Base-by-base conservation (phyloP, 2,888 invertebrate genomes). In the Philopedon plagiatum region DNA sequence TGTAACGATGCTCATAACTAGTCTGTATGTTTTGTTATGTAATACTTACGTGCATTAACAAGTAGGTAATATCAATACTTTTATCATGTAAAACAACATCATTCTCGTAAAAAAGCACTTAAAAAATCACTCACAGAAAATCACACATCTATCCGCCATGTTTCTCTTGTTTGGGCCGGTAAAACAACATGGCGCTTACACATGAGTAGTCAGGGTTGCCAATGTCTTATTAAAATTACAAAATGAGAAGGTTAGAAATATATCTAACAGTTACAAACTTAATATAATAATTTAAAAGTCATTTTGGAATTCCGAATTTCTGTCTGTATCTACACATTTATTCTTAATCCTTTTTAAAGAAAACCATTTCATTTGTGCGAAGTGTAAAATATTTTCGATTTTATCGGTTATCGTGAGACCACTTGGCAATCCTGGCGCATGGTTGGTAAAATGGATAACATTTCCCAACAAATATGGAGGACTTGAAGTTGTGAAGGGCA, bases 161-260 rank as follows among this genome's bases (percentile, higher is more conserved):
- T 63, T 64, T 57, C 60, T 56, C 66, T 54, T 66, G 65, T 69
- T 63, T 56, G 19, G 32, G 67, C 73, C 68, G 58, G 73, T 73
- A 67, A 60, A 73, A 73, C 73, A 73, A 72, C 18, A 67, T 72
- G 72, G 72, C 72, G 72, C 44, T 34, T 26, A 46, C 15, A 41
- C 39, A n/a, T 41, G 15, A n/a, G 18, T 9, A 39, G 21, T 21
- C 58, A 41, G 58, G 23, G 39, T 58, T 58, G 58, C 58, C 58
- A 58, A 13, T 54, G 1, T 19, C n/a, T n/a, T n/a, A n/a, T n/a
- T n/a, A n/a, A n/a, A n/a, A n/a, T n/a, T n/a, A n/a, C n/a, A n/a
- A n/a, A n/a, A n/a, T n/a, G n/a, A n/a, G n/a, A n/a, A n/a, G n/a
- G n/a, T n/a, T n/a, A n/a, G n/a, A n/a, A n/a, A n/a, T n/a, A n/a